A percentile compares a stretch with the other conserved stretches of the same genome.
phyloP scores from a whole-genome alignment of 2,113 vertebrate species.

The Heterotis niloticus region DNA sequence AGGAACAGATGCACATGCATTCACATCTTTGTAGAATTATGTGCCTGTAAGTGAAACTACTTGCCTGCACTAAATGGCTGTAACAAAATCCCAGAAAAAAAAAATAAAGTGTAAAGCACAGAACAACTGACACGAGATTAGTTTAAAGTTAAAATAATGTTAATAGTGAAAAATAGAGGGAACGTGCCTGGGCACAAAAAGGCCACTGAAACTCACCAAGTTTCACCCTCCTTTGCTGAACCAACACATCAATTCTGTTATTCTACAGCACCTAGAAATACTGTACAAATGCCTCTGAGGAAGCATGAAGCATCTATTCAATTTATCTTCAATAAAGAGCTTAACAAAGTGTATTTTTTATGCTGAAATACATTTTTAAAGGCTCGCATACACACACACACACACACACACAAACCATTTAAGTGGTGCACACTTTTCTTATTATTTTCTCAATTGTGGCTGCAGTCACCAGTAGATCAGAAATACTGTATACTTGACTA shows the following conservation, averaged over 20 bases:
- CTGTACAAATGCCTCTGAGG: neutral
- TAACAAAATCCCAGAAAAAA: neutral
- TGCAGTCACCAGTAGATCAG: neutral
- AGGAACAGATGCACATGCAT: neutral
- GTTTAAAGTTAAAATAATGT: neutral
- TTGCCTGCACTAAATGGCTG: neutral
- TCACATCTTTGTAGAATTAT: neutral
- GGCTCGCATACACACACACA: neutral
- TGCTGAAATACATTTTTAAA: no score
- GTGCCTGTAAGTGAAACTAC: no score
- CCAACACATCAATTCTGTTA: neutral
- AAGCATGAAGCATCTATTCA: neutral
- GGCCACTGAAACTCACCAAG: no score
- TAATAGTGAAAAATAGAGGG: neutral
- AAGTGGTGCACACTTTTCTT: constrained; percentile 1
- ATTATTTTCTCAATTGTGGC: neutral
- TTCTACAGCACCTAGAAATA: neutral
- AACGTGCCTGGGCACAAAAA: neutral
- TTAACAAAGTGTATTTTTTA: constrained; percentile 1
- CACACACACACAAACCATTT: neutral
- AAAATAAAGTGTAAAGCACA: neutral
- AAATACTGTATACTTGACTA: neutral
- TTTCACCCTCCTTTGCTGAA: neutral
- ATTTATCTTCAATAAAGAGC: neutral
- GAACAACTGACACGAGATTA: neutral